Conservation (phyloP, 2,797 vertebrate species). For the Brachyrhaphis roseni region DNA sequence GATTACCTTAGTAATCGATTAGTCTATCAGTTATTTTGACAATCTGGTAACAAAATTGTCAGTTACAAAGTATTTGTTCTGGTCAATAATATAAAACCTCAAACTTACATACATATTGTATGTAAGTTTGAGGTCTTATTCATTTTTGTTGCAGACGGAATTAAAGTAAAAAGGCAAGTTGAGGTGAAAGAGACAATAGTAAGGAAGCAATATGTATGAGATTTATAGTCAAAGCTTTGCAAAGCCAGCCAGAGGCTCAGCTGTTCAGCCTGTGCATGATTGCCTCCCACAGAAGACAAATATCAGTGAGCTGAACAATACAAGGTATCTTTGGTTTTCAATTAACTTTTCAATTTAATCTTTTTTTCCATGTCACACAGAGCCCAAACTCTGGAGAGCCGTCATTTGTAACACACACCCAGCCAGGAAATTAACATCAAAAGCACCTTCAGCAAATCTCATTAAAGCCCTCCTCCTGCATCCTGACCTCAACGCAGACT, state of each 20-base stretch:
- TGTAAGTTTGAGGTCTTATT: too few species aligned
- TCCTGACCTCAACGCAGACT: conserved; percentile 61
- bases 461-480: conserved; percentile 54
- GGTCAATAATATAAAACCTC: background rate
- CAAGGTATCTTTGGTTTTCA: conserved; percentile 36
- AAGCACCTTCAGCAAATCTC: conserved; percentile 54
- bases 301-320: conserved; percentile 26
- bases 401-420: conserved; percentile 33
- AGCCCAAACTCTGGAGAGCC: conserved; percentile 23
- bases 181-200: background rate
- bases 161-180: background rate
- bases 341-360: conserved; percentile 36
- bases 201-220: background rate
- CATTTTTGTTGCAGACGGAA: background rate
- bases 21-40: too few species aligned
- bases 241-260: background rate
- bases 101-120: background rate
- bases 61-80: background rate
- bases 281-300: background rate
- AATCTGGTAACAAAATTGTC: background rate
- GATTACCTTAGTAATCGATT: too few species aligned
- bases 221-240: background rate
- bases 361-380: conserved; percentile 15
- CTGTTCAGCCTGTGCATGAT: conserved; percentile 20
- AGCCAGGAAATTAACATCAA: conserved; percentile 29